These are phyloP conservation scores for Spilosoma lubricipeda DNA, from an alignment of 2,888 invertebrate genomes.

Conservation along the genomic window DNA sequence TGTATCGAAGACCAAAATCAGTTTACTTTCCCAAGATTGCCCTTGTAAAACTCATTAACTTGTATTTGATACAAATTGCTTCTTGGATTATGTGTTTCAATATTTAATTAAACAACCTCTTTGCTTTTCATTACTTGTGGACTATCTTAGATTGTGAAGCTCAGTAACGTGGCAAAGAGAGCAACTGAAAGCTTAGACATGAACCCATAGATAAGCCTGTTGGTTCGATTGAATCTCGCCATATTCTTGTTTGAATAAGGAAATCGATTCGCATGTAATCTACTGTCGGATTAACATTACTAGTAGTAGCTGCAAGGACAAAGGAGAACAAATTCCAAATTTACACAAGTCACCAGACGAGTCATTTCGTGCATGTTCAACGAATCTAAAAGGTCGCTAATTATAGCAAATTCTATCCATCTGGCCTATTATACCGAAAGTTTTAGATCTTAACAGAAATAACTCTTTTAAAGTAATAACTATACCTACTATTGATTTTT, in stretches of 20 bases:
- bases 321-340: conserved; percentile 50
- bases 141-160: conserved; percentile 54
- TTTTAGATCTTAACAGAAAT: conserved; percentile 36
- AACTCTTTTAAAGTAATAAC: conserved; percentile 43
- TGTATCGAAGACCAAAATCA: background rate
- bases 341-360: conserved; percentile 43
- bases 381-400: conserved; percentile 36
- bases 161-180: conserved; percentile 70
- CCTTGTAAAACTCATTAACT: background rate
- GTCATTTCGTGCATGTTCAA: conserved; percentile 40
- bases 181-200: conserved; percentile 64
- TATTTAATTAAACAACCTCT: conserved; percentile 22
- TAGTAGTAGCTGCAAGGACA: conserved; percentile 66
- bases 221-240: conserved; percentile 66
- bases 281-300: conserved; percentile 62
- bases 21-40: background rate
- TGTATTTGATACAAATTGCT: background rate
- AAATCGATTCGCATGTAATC: conserved; percentile 75
- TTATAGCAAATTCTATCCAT: conserved; percentile 38
- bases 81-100: background rate
- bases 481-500: conserved; percentile 45
- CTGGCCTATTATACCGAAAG: conserved; percentile 27
- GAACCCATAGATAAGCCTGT: conserved; percentile 64
- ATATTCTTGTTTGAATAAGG: conserved; percentile 62
- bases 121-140: conserved; percentile 52